phyloP scores from a whole-genome alignment of 2,113 vertebrate genomes.

The Leptobrachium ailaonicum region DNA sequence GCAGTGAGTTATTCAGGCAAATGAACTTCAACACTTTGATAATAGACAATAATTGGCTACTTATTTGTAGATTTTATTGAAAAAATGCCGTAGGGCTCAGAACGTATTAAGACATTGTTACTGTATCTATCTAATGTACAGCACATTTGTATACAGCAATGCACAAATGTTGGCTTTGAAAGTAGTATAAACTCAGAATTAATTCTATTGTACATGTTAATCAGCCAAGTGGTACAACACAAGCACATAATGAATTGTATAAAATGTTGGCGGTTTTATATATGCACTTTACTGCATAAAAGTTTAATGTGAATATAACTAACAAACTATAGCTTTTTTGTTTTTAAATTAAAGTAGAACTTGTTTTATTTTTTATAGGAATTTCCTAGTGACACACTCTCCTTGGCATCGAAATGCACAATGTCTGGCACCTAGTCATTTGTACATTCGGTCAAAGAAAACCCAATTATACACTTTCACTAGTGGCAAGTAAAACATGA shows the following conservation, averaged over 20 bases:
- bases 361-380: conserved; percentile 50
- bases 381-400: conserved; percentile 47
- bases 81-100: conserved; percentile 41
- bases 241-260: conserved; percentile 45
- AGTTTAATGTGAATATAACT: conserved; percentile 46
- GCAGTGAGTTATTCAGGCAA: conserved; percentile 21
- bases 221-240: conserved; percentile 30
- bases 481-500: conserved; percentile 50
- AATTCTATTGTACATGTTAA: conserved; percentile 34
- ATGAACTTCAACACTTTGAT: conserved; percentile 12
- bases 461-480: conserved; percentile 47
- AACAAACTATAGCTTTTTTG: conserved; percentile 47
- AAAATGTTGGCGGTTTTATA: conserved; percentile 38
- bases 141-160: conserved; percentile 19
- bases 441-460: conserved; percentile 40
- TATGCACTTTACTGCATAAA: conserved; percentile 48
- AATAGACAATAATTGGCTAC: conserved; percentile 43
- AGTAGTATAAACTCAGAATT: conserved; percentile 33
- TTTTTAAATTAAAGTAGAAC: conserved; percentile 48
- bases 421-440: conserved; percentile 49
- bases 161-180: conserved; percentile 37
- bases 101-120: conserved; percentile 23
- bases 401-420: conserved; percentile 45
- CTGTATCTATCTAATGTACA: conserved; percentile 40
- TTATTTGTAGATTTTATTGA: conserved; percentile 38